Evolutionary conservation across 2,888 invertebrate genomes (phyloP).

Genomic region (Spilarctia lutea): DNA sequence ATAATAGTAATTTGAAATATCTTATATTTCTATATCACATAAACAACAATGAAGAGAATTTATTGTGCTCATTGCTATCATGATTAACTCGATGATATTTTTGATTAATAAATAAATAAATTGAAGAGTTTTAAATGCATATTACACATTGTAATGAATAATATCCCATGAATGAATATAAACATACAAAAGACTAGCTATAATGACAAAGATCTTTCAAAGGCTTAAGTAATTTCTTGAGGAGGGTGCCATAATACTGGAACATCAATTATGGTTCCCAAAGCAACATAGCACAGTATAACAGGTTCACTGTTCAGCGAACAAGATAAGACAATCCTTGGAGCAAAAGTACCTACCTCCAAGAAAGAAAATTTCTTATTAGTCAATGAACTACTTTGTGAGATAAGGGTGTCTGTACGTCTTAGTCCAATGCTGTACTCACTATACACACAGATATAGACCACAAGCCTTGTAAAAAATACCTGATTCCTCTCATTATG

Average conservation of each 20-base stretch:
- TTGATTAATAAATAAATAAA: not conserved
- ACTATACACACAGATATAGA: not conserved
- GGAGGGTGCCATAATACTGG: not conserved
- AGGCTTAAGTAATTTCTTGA: not conserved
- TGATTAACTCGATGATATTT: not conserved
- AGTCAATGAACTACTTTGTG: not conserved
- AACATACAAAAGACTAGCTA: not conserved
- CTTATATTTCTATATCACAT: not conserved
- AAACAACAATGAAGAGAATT: not conserved
- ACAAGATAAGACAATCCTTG: not conserved
- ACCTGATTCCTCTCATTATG: too few species aligned
- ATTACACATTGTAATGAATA: not conserved
- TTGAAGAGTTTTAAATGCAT: not conserved
- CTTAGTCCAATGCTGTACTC: not conserved
- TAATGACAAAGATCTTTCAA: not conserved
- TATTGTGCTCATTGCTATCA: not conserved
- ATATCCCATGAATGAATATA: not conserved
- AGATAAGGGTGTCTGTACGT: not conserved
- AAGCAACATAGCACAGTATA: not conserved
- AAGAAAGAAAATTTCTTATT: too few species aligned
- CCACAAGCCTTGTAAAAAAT: too few species aligned
- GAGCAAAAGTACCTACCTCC: not conserved
- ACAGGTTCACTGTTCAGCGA: not conserved
- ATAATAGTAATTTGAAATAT: not conserved
- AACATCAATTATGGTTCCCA: constrained; percentile 6